These are phyloP conservation scores for Novumbra hubbsi DNA, from an alignment of 2,797 vertebrate genomes.

Conservation along the genomic window DNA sequence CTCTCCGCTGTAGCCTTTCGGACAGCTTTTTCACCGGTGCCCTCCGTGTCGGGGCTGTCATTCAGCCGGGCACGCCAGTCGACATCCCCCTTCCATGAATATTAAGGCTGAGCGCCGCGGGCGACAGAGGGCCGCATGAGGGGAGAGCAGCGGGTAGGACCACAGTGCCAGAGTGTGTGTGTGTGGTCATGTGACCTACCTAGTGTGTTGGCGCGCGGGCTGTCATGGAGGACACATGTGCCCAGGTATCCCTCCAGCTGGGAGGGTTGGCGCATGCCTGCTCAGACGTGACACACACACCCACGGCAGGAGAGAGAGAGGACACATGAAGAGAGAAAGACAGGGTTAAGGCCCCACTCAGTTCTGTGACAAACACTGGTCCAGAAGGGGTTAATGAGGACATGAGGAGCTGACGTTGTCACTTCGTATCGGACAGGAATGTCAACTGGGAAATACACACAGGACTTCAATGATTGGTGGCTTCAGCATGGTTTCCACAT, in stretches of 20 bases:
- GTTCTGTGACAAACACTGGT: too few relatives aligned
- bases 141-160: background rate
- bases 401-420: background rate
- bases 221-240: conserved; percentile 82
- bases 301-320: conserved; percentile 36
- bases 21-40: conserved; percentile 36
- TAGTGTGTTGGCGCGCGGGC: conserved; percentile 78
- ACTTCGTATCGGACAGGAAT: conserved; percentile 32
- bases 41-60: conserved; percentile 22
- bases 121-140: conserved; percentile 35
- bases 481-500: background rate
- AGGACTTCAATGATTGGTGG: background rate
- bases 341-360: background rate
- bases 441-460: conserved; percentile 39
- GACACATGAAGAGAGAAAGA: conserved; percentile 42
- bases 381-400: background rate
- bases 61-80: background rate
- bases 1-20: conserved; percentile 11
- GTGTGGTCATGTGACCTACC: conserved; percentile 68
- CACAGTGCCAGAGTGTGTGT: conserved; percentile 12
- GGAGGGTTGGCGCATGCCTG: conserved; percentile 81
- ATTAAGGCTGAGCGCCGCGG: conserved; percentile 31
- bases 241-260: conserved; percentile 84
- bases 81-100: conserved; percentile 38
- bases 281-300: conserved; percentile 31